Percentiles rank a stretch among this genome's conserved stretches.
These are phyloP conservation scores for Pseudochromis fuscus DNA, from an alignment of 2,797 vertebrate species.

Conservation along the genomic window DNA sequence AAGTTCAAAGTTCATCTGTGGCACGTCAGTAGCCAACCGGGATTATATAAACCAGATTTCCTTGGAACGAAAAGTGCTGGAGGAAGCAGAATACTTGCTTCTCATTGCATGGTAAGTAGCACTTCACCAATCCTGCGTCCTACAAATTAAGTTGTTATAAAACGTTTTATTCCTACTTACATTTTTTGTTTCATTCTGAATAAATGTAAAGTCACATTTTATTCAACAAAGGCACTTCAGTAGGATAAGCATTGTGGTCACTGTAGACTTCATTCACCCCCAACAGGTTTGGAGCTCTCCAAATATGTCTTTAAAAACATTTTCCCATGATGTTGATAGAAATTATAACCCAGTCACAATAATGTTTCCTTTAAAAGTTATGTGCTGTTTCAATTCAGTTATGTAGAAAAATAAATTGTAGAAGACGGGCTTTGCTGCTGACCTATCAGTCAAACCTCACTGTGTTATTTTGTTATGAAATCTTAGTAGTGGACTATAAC, in stretches of 20 bases:
- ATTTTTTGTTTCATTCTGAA: no score
- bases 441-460: background rate
- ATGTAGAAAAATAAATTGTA: background rate
- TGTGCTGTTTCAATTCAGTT: no score
- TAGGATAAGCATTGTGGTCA: no score
- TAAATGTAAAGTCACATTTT: background rate
- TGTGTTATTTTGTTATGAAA: background rate
- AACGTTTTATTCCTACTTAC: background rate
- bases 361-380: no score
- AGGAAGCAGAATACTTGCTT: background rate
- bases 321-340: no score
- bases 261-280: no score
- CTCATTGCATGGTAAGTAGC: background rate
- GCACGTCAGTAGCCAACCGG: conserved; percentile 31
- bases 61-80: conserved; percentile 1
- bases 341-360: no score
- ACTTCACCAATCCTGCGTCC: background rate
- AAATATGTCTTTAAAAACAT: no score
- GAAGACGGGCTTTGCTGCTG: no score
- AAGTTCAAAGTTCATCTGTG: conserved; percentile 27
- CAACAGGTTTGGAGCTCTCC: no score
- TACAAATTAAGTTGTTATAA: background rate
- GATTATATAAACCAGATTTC: conserved; percentile 33
- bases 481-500: background rate
- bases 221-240: background rate